Evolutionary conservation across 2,113 vertebrate species (phyloP).

Genomic region (Lepus americanus): DNA sequence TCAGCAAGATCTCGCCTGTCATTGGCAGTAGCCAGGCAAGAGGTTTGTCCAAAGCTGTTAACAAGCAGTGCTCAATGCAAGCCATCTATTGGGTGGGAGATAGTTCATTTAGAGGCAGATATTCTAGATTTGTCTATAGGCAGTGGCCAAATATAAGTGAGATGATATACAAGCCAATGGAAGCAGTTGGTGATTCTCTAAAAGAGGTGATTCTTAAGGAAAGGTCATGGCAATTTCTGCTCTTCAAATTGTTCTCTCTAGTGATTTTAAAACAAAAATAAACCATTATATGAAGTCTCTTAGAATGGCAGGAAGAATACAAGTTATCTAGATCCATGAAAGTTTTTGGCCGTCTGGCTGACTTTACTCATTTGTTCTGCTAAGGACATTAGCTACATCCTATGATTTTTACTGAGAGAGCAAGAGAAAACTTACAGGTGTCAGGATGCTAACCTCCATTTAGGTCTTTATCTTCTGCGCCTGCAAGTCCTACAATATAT

Average conservation of each 20-base stretch:
- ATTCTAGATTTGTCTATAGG: slow-evolving; percentile 18
- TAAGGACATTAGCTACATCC: not conserved
- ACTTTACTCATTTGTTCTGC: slow-evolving; percentile 2
- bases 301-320: not conserved
- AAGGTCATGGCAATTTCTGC: accelerated
- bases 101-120: not conserved
- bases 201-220: not conserved
- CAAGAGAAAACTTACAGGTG: not conserved
- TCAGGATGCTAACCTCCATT: not conserved
- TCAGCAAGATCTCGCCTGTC: not conserved
- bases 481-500: not conserved
- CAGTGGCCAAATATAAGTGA: slow-evolving; percentile 44
- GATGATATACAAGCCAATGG: slow-evolving; percentile 44
- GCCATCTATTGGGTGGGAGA: slow-evolving; percentile 70
- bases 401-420: not conserved
- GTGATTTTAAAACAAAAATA: slow-evolving; percentile 1
- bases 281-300: not conserved
- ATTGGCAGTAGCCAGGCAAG: not conserved
- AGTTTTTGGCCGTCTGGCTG: not conserved
- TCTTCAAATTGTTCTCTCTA: not conserved
- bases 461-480: not conserved
- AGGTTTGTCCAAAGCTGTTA: slow-evolving; percentile 64
- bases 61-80: slow-evolving; percentile 64
- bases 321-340: not conserved
- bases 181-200: not conserved